These are phyloP conservation scores for Illadopsis cleaveri DNA, from an alignment of 2,113 vertebrate species.

Conservation along the genomic window DNA sequence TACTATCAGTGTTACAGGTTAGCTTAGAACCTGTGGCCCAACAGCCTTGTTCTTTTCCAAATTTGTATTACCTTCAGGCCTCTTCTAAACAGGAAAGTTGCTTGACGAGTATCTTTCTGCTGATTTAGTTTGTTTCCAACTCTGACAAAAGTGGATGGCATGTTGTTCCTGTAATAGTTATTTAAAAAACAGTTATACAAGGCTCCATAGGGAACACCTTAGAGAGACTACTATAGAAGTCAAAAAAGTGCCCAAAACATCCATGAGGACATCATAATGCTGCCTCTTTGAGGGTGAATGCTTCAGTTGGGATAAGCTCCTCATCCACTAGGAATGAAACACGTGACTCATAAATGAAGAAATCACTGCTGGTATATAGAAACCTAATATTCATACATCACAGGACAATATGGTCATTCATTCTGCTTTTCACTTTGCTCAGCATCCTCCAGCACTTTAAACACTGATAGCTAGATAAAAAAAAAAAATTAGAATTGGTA, in stretches of 20 bases:
- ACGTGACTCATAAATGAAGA: neutral
- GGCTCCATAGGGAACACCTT: neutral
- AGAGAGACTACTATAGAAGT: neutral
- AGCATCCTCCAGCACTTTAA: neutral
- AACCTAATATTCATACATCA: neutral
- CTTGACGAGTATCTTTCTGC: conserved; percentile 90
- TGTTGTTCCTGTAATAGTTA: conserved; percentile 71
- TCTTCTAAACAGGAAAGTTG: conserved; percentile 91
- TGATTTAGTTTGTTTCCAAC: conserved; percentile 79
- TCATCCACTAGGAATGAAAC: neutral
- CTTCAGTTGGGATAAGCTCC: neutral
- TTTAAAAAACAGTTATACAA: neutral
- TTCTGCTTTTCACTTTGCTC: neutral
- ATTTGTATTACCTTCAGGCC: conserved; percentile 85
- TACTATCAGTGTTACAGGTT: neutral
- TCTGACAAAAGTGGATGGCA: conserved; percentile 71
- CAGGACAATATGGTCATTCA: neutral
- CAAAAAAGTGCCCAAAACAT: neutral
- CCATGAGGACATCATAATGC: neutral
- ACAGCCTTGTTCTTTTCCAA: neutral
- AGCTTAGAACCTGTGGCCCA: neutral
- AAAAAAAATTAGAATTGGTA: neutral
- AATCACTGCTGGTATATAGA: neutral
- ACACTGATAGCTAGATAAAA: neutral
- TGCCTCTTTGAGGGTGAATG: neutral